Percentiles rank a stretch among this genome's conserved stretches.
phyloP scores from a whole-genome alignment of 2,113 vertebrate genomes.

The Mus spicilegus region DNA sequence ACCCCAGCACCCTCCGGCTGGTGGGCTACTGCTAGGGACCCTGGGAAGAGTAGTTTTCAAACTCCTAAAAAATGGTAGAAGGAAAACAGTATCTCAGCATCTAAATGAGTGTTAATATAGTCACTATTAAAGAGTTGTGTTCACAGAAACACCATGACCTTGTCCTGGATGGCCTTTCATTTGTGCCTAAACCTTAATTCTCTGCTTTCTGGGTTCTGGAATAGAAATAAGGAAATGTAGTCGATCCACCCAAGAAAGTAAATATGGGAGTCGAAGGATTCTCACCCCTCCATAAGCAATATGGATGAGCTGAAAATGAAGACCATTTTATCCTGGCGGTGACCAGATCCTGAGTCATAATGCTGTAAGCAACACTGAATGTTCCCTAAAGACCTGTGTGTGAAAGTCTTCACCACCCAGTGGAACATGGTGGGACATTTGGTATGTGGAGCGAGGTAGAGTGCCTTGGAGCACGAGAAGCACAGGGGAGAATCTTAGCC shows the following conservation, averaged over 20 bases:
- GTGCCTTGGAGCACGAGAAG: not conserved
- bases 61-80: fast-evolving
- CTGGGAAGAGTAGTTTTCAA: fast-evolving
- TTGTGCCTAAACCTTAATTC: not conserved
- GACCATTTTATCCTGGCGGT: not conserved
- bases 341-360: not conserved
- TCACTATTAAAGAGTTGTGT: constrained; percentile 60
- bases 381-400: not conserved
- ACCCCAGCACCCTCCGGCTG: constrained; percentile 91
- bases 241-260: not conserved
- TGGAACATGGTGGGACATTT: not conserved
- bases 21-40: constrained; percentile 88
- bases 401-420: not conserved
- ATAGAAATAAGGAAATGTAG: constrained; percentile 2
- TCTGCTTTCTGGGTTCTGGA: not conserved
- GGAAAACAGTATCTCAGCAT: not conserved
- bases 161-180: constrained; percentile 4
- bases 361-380: not conserved
- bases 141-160: not conserved
- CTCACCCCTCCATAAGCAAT: not conserved
- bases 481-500: not conserved
- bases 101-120: not conserved
- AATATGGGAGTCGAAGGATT: not conserved
- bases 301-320: not conserved
- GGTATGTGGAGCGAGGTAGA: not conserved